Percentiles rank a stretch among this genome's conserved stretches.
Evolutionary conservation across 2,797 vertebrate species (phyloP).

Genomic region (Lepilemur septentrionalis): DNA sequence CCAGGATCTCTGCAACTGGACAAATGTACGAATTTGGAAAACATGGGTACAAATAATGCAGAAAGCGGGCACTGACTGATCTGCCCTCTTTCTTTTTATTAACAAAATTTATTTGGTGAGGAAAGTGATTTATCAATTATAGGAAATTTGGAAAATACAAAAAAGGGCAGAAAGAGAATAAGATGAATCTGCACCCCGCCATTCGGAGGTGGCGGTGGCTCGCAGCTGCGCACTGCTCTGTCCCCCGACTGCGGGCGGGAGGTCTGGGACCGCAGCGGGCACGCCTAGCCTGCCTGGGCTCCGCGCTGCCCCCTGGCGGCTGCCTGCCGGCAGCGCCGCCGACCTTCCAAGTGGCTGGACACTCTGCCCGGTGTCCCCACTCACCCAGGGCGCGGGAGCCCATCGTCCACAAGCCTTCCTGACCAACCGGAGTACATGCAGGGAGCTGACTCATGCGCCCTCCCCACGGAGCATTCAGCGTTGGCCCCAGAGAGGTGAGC

Average conservation of each 20-base stretch:
- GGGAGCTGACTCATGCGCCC: background rate
- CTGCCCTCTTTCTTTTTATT: background rate
- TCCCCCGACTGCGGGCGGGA: too few species aligned
- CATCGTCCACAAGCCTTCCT: background rate
- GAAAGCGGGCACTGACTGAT: background rate
- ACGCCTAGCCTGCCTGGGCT: too few species aligned
- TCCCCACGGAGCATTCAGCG: background rate
- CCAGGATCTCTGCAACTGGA: background rate
- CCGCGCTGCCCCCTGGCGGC: background rate
- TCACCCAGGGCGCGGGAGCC: too few species aligned
- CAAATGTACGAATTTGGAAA: background rate
- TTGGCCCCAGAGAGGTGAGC: background rate
- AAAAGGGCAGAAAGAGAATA: background rate
- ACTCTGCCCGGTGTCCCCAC: too few species aligned
- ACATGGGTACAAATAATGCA: background rate
- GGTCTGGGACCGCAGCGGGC: too few species aligned
- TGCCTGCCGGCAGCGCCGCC: background rate
- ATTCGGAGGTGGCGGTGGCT: background rate
- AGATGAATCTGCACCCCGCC: too few species aligned
- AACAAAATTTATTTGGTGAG: background rate
- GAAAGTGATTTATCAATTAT: background rate
- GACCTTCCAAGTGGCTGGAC: background rate
- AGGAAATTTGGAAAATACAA: background rate
- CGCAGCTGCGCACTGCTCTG: too few species aligned
- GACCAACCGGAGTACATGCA: background rate